These are phyloP conservation scores for Conomelus anceps DNA, from an alignment of 2,888 invertebrate species.

Conservation along the genomic window DNA sequence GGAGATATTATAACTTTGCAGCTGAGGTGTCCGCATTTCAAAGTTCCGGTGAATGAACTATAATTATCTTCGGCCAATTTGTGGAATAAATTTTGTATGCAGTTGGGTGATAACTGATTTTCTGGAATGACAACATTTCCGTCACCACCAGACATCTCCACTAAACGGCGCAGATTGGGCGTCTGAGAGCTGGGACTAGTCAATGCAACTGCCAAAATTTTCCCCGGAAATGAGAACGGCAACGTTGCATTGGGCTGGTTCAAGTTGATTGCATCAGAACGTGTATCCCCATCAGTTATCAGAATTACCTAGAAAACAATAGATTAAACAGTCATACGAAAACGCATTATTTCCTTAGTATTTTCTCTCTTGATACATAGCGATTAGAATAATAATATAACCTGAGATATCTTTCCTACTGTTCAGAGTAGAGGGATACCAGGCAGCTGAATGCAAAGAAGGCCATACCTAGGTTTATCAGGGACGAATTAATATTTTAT, in stretches of 20 bases:
- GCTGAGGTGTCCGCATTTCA: constrained; percentile 69
- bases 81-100: constrained; percentile 49
- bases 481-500: too few relatives aligned
- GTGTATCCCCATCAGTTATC: constrained; percentile 63
- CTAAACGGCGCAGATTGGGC: constrained; percentile 37
- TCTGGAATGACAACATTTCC: constrained; percentile 47
- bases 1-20: constrained; percentile 68
- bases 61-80: constrained; percentile 67
- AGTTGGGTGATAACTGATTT: constrained; percentile 43
- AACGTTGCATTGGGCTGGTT: constrained; percentile 52
- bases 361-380: background rate
- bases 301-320: constrained; percentile 50
- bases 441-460: too few relatives aligned
- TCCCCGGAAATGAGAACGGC: constrained; percentile 73
- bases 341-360: background rate
- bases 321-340: background rate
- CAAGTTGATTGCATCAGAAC: constrained; percentile 17
- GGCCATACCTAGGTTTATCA: too few relatives aligned
- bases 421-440: too few relatives aligned
- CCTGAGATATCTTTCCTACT: too few relatives aligned
- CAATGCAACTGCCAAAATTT: constrained; percentile 53
- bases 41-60: constrained; percentile 60
- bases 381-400: background rate
- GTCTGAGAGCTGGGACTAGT: constrained; percentile 36
- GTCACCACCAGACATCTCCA: constrained; percentile 23